Evolutionary conservation across 1,140 invertebrate species (phyloP).

Genomic region (Sycophaga agraensis): DNA sequence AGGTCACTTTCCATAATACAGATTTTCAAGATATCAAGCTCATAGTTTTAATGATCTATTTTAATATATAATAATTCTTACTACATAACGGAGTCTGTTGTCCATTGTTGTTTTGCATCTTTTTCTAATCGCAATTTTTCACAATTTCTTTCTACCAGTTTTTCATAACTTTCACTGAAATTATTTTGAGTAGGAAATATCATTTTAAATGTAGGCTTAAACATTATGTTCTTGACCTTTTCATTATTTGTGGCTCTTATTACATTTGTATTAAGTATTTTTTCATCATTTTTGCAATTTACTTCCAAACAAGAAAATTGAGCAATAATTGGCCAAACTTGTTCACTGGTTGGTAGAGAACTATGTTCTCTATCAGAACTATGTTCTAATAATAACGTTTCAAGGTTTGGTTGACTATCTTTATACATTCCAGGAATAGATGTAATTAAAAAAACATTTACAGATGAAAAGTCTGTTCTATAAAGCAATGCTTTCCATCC

Average conservation of each 20-base stretch:
- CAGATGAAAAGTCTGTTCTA: conserved; percentile 73
- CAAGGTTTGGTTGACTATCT: conserved; percentile 72
- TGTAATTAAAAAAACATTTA: conserved; percentile 82
- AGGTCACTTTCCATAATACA: too few species aligned
- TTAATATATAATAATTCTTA: too few species aligned
- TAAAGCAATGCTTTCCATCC: conserved; percentile 75
- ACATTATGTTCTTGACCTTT: conserved; percentile 43
- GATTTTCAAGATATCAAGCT: too few species aligned
- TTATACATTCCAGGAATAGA: conserved; percentile 81
- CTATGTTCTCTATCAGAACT: too few species aligned
- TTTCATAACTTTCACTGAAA: conserved; percentile 76
- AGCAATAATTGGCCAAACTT: conserved; percentile 70
- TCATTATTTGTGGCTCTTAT: conserved; percentile 63
- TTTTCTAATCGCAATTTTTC: too few species aligned
- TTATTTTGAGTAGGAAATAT: conserved; percentile 77
- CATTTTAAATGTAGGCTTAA: conserved; percentile 55
- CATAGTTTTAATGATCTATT: too few species aligned
- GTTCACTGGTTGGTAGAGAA: conserved; percentile 55
- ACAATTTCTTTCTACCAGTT: too few species aligned
- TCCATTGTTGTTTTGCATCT: conserved; percentile 84
- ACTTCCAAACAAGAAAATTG: conserved; percentile 91
- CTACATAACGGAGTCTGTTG: conserved; percentile 78
- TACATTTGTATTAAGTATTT: conserved; percentile 71
- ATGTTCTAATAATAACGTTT: conserved; percentile 66
- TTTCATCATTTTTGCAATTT: conserved; percentile 68